Evolutionary conservation across 2,113 vertebrate genomes (phyloP).

Genomic region (Bolborhynchus lineola): DNA sequence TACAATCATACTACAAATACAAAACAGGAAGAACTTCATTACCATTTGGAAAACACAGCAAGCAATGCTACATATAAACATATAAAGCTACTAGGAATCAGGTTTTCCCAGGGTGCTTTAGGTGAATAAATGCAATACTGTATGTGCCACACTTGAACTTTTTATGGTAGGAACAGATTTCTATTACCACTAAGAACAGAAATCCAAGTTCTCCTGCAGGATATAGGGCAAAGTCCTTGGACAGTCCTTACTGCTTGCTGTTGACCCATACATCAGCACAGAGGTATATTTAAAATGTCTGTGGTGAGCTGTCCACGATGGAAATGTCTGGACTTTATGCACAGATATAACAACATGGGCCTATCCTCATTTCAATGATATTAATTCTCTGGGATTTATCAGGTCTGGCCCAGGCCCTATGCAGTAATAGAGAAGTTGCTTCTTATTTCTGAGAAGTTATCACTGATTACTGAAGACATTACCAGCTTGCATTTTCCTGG

Average conservation of each 20-base stretch:
- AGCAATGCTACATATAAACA: background rate
- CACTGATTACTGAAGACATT: background rate
- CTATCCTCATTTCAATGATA: background rate
- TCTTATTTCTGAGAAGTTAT: background rate
- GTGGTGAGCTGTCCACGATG: slow-evolving; percentile 1
- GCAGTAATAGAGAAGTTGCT: background rate
- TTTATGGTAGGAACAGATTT: background rate
- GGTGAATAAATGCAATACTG: slow-evolving; percentile 30
- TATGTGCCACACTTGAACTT: background rate
- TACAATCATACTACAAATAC: background rate
- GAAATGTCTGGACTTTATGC: background rate
- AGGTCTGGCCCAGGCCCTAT: background rate
- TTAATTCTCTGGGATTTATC: background rate
- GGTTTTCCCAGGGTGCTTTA: background rate
- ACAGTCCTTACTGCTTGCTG: background rate
- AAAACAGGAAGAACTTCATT: background rate
- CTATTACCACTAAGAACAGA: slow-evolving; percentile 38
- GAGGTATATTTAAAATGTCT: slow-evolving; percentile 20
- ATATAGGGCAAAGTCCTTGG: background rate
- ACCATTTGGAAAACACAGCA: slow-evolving; percentile 1
- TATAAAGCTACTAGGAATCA: background rate
- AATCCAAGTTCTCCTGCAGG: background rate
- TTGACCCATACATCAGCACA: slow-evolving; percentile 38
- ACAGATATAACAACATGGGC: rapidly evolving
- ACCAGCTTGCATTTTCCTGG: background rate